Percentiles rank a stretch among this genome's conserved stretches.
These are phyloP conservation scores for Dromaius novaehollandiae DNA, from an alignment of 2,113 vertebrate species.

Conservation along the genomic window DNA sequence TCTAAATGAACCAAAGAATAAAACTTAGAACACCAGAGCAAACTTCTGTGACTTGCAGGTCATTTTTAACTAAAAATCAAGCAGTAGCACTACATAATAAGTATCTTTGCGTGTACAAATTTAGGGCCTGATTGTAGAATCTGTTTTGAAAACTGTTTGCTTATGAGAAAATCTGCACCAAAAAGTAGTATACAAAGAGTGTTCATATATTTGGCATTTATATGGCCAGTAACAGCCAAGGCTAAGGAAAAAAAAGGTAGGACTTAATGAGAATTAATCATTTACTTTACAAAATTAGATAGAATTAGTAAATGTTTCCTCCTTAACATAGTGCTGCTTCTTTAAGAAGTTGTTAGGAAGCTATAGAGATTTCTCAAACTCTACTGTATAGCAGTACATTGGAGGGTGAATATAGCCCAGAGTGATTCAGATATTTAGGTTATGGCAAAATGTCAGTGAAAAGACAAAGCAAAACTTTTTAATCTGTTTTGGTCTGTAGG, in stretches of 20 bases:
- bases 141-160: neutral
- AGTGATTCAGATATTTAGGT: neutral
- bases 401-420: neutral
- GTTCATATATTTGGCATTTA: neutral
- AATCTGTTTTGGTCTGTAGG: accelerated
- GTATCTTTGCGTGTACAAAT: neutral
- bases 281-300: neutral
- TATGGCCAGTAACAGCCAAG: neutral
- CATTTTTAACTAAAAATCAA: neutral
- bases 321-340: neutral
- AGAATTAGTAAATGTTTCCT: neutral
- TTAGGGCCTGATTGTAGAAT: neutral
- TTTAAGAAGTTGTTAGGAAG: neutral
- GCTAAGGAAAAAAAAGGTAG: neutral
- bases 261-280: neutral
- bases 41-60: neutral
- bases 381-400: accelerated
- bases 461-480: neutral
- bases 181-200: neutral
- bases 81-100: neutral
- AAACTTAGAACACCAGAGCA: neutral
- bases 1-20: neutral
- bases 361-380: neutral
- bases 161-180: neutral
- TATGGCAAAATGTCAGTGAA: neutral